Evolutionary conservation across 1,140 invertebrate genomes (phyloP).

Genomic region (Drosophila littoralis): DNA sequence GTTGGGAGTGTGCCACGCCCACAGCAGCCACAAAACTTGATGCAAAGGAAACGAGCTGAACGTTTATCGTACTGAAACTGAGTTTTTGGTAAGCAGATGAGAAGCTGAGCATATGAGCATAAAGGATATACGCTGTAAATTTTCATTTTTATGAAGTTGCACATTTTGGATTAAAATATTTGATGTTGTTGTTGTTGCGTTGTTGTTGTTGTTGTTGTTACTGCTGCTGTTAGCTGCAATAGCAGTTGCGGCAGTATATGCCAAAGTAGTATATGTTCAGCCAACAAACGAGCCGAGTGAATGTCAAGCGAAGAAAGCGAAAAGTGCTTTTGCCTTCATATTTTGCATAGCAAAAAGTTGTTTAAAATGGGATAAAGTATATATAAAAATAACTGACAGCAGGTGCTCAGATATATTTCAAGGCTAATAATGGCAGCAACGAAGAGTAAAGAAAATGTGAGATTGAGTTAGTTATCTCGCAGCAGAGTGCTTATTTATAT

Average conservation of each 20-base stretch:
- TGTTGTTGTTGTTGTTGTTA: conserved; percentile 10
- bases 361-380: conserved; percentile 25
- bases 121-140: conserved; percentile 76
- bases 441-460: background rate
- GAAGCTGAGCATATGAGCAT: conserved; percentile 67
- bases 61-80: conserved; percentile 62
- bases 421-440: conserved; percentile 16
- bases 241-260: conserved; percentile 9
- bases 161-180: conserved; percentile 75
- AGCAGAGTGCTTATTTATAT: background rate
- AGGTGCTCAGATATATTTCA: conserved; percentile 17
- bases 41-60: conserved; percentile 55
- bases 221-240: conserved; percentile 24
- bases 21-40: conserved; percentile 67
- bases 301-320: conserved; percentile 38
- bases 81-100: conserved; percentile 62
- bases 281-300: conserved; percentile 34
- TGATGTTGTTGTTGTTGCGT: conserved; percentile 10
- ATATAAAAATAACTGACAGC: conserved; percentile 17
- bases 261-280: conserved; percentile 36
- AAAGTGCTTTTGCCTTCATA: conserved; percentile 10
- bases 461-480: background rate
- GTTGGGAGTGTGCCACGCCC: conserved; percentile 28
- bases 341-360: conserved; percentile 17
- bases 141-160: conserved; percentile 80